A percentile compares a stretch with the other conserved stretches of the same genome.
Evolutionary conservation across 2,888 invertebrate species (phyloP).

Genomic region (Rhogogaster chlorosoma): DNA sequence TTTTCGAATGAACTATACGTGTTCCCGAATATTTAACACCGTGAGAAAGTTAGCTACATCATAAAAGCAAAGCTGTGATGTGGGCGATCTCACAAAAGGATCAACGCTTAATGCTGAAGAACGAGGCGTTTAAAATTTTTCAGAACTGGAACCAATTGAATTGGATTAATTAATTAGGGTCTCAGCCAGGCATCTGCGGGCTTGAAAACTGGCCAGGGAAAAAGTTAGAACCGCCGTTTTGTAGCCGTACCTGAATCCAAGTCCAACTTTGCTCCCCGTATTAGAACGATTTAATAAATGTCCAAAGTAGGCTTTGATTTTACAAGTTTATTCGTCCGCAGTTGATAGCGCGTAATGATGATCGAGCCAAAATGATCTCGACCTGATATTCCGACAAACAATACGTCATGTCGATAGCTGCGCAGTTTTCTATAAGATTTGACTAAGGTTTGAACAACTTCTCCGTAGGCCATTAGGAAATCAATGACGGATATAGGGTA

Average conservation of each 20-base stretch:
- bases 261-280: background rate
- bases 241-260: too few species aligned
- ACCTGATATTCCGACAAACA: background rate
- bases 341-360: background rate
- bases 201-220: background rate
- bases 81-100: conserved; percentile 19
- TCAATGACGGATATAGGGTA: conserved; percentile 30
- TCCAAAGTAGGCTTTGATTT: background rate
- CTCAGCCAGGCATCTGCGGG: conserved; percentile 34
- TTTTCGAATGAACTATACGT: background rate
- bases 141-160: conserved; percentile 38
- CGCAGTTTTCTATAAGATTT: background rate
- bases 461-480: conserved; percentile 30
- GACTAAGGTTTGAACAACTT: background rate
- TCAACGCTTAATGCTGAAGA: conserved; percentile 5
- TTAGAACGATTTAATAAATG: background rate
- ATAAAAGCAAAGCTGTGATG: conserved; percentile 7
- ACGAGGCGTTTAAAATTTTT: conserved; percentile 18
- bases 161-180: conserved; percentile 45
- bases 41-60: background rate
- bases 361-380: background rate
- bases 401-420: background rate
- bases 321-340: background rate
- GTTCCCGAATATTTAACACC: conserved; percentile 5
- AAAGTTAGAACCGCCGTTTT: background rate